Evolutionary conservation across 1,140 invertebrate genomes (phyloP), one percentile per base, ranked within the genome.

Genomic region (Macrobrachium rosenbergii): DNA sequence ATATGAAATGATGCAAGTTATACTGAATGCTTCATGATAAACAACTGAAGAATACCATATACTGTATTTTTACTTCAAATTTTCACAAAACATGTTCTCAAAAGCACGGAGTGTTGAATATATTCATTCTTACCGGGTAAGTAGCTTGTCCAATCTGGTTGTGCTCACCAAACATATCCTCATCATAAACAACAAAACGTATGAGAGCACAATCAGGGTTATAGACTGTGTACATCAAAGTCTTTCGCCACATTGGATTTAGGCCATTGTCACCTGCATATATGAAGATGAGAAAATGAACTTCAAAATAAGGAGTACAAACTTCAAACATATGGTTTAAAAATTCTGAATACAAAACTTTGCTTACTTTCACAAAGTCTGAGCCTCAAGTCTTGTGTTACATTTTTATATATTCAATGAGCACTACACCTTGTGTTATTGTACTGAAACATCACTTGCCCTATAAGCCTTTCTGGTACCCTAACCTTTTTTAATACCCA

Each of bases 131-230:
- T 90, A 98, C 93, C 0, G 98, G 97, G 93, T 95, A 99, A 58
- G 97, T 97, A 58, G 97, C 97, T 93, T 99, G 98, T 8, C 98
- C 99, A 88, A 99, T 96, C 91, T 99, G 99, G 92, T 98, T 98
- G 14, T 96, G 96, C 90, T 99, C 98, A 5, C 98, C 98, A 93
- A 99, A 99, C 93, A 99, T 97, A 92, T 99, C 99, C 92, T 99
- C 98, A 92, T 99, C 98, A 92, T 98, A 96, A 0, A 99, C 97
- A 59, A 96, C 94, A 91, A 99, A 99, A 85, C 98, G 93, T 37
- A 99, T 92, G 16, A 99, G 92, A 0, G 98, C 97, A 91, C 99
- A 94, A 76, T 98, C 94, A 1, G 98, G 97, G 93, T 97, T 98
- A 12, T 93, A 91, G n/a, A 99, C 94, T 69, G 96, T 95, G 92